phyloP scores from a whole-genome alignment of 2,113 vertebrate species.

The Uria aalge region DNA sequence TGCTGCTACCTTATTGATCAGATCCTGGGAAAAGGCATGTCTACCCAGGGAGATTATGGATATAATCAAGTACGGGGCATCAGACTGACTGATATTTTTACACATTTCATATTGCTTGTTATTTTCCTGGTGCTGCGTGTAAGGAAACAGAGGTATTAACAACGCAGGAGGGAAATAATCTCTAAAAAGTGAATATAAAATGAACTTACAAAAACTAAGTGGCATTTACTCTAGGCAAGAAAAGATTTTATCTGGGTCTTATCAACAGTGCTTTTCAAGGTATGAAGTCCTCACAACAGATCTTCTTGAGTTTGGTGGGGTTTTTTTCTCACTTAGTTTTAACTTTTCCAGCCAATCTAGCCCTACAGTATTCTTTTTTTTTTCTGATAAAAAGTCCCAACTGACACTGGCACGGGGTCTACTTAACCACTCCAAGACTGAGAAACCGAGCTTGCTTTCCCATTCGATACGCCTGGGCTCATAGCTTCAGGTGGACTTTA shows the following conservation, averaged over 20 bases:
- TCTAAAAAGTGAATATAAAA: neutral
- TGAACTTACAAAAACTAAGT: neutral
- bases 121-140: neutral
- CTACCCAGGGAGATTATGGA: neutral
- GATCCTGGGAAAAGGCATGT: neutral
- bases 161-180: neutral
- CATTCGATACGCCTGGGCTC: neutral
- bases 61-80: neutral
- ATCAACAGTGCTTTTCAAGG: neutral
- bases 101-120: constrained; percentile 17
- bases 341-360: neutral
- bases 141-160: neutral
- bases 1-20: constrained; percentile 12
- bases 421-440: neutral
- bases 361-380: neutral
- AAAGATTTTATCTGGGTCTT: neutral
- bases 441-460: neutral
- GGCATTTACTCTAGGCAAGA: neutral
- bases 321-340: neutral
- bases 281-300: neutral
- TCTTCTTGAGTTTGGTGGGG: neutral
- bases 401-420: neutral
- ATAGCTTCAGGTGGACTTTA: constrained; percentile 38
- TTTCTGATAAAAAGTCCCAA: neutral
- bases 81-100: neutral